These are phyloP conservation scores for Anthopleura sola DNA, from an alignment of 64 coral and sea anemone species.

Conservation along the genomic window DNA sequence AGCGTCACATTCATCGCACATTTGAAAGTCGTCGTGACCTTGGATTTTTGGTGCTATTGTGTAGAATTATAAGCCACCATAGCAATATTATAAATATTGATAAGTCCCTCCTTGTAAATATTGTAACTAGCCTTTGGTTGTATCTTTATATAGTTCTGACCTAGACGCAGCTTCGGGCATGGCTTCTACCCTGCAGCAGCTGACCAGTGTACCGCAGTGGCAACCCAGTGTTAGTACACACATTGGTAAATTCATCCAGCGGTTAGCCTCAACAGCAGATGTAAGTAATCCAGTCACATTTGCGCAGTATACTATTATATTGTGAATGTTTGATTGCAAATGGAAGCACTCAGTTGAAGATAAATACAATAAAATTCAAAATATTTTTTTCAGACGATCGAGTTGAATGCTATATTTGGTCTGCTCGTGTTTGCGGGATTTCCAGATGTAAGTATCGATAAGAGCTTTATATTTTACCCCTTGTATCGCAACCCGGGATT, in stretches of 20 bases:
- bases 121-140: not conserved
- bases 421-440: constrained; percentile 91
- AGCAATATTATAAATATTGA: too few species aligned
- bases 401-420: constrained; percentile 80
- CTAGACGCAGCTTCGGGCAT: constrained; percentile 85
- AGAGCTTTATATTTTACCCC: too few species aligned
- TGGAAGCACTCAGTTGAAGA: not conserved
- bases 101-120: too few species aligned
- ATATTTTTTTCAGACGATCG: constrained; percentile 32
- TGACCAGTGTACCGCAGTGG: constrained; percentile 73
- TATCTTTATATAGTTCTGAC: constrained; percentile 66
- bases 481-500: too few species aligned
- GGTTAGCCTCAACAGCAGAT: constrained; percentile 41
- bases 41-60: too few species aligned
- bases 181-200: constrained; percentile 82
- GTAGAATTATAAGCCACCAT: too few species aligned
- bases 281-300: constrained; percentile 17
- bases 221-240: constrained; percentile 73
- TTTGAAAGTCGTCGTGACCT: too few species aligned
- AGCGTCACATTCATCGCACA: too few species aligned
- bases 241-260: constrained; percentile 71
- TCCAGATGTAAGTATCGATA: constrained; percentile 82
- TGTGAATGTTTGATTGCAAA: not conserved
- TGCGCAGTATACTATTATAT: not conserved
- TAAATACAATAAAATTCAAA: not conserved